phyloP scores from a whole-genome alignment of 2,113 vertebrate species.

The Helogale parvula region DNA sequence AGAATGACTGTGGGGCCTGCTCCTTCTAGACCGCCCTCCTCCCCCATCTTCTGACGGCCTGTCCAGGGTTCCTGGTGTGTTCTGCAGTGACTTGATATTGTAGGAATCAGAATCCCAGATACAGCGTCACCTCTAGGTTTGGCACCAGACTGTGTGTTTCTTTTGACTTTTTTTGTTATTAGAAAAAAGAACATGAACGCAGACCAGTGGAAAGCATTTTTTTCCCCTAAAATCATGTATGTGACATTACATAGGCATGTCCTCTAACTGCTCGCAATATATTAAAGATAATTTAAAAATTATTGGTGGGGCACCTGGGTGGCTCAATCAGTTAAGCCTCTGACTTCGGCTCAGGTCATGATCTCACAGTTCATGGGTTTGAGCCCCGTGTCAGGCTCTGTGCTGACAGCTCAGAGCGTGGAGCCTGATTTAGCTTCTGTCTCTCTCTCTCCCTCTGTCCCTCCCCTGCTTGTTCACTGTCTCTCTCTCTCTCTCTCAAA shows the following conservation, averaged over 20 bases:
- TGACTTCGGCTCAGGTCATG: too few species aligned
- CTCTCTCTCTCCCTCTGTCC: too few species aligned
- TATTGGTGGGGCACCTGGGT: too few species aligned
- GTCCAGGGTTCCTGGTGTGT: background rate
- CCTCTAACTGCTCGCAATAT: background rate
- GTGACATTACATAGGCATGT: background rate
- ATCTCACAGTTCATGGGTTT: too few species aligned
- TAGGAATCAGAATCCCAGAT: background rate
- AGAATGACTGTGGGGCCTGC: background rate
- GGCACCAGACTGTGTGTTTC: background rate
- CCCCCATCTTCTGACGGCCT: background rate
- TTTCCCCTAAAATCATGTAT: background rate
- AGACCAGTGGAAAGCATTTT: background rate
- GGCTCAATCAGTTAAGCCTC: too few species aligned
- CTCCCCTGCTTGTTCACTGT: too few species aligned
- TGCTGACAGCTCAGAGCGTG: too few species aligned
- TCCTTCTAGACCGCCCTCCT: background rate
- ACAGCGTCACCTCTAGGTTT: background rate
- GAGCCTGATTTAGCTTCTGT: too few species aligned
- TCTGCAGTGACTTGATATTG: background rate
- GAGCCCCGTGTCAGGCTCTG: too few species aligned
- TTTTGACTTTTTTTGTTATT: background rate
- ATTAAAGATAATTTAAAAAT: background rate
- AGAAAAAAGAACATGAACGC: background rate
- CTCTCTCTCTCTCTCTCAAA: too few species aligned